Percentiles rank a stretch among this genome's conserved stretches.
These are phyloP conservation scores for Dreissena rostriformis DNA, from an alignment of 1,140 invertebrate species.

Conservation along the genomic window DNA sequence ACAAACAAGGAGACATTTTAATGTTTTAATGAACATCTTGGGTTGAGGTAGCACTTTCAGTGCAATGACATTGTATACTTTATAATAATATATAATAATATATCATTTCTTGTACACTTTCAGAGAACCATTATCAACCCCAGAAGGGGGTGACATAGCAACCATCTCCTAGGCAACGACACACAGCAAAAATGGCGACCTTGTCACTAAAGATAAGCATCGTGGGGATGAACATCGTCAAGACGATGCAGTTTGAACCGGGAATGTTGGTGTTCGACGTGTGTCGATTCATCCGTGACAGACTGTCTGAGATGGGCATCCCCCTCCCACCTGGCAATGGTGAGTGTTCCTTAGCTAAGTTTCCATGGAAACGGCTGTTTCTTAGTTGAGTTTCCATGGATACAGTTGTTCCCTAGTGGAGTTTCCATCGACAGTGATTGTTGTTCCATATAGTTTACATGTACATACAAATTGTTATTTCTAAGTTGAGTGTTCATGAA, in stretches of 20 bases:
- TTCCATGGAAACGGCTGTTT: too few relatives aligned
- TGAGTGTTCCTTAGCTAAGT: conserved; percentile 77
- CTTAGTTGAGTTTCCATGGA: too few relatives aligned
- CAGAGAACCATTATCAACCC: conserved; percentile 24
- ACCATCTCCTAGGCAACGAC: conserved; percentile 1
- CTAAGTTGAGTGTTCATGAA: too few relatives aligned
- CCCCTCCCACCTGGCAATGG: conserved; percentile 76
- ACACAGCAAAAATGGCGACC: conserved; percentile 73
- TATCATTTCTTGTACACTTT: conserved; percentile 14
- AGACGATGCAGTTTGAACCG: conserved; percentile 99
- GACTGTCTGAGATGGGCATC: conserved; percentile 91
- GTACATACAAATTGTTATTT: too few relatives aligned
- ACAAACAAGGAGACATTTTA: too few relatives aligned
- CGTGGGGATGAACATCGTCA: conserved; percentile 95
- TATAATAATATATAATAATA: too few relatives aligned
- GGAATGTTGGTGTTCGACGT: conserved; percentile 97
- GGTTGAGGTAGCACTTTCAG: too few relatives aligned
- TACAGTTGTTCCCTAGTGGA: too few relatives aligned
- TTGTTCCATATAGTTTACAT: too few relatives aligned
- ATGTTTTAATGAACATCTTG: too few relatives aligned
- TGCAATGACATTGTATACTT: too few relatives aligned
- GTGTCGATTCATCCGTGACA: conserved; percentile 96
- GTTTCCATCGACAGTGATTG: too few relatives aligned
- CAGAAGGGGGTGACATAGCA: conserved; percentile 46
- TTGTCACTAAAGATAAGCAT: conserved; percentile 97